phyloP scores from a whole-genome alignment of 1,140 invertebrate species.

The Stratiolaelaps scimitus region DNA sequence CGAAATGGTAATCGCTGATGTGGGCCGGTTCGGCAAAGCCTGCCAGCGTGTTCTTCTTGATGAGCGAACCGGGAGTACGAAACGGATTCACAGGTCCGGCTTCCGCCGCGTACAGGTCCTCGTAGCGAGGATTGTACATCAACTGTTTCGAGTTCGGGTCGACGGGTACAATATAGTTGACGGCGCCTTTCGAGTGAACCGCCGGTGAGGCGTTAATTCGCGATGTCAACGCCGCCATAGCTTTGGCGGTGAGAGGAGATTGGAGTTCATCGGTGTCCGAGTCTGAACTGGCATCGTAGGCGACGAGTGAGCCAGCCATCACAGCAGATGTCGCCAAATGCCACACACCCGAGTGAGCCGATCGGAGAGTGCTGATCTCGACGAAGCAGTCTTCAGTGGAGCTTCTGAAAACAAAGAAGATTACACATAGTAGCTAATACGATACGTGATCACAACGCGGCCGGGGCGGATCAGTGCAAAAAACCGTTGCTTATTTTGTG shows the following conservation, averaged over 20 bases:
- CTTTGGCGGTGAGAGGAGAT: not conserved
- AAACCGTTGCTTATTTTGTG: no score
- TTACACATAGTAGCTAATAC: no score
- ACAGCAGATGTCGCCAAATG: no score
- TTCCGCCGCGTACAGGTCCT: slow-evolving; percentile 83
- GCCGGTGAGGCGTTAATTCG: slow-evolving; percentile 62
- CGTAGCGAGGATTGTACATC: slow-evolving; percentile 81
- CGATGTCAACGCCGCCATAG: slow-evolving; percentile 41
- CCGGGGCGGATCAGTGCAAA: no score
- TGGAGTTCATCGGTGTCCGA: not conserved
- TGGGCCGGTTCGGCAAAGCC: slow-evolving; percentile 90
- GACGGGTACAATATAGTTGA: slow-evolving; percentile 44
- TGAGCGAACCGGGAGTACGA: slow-evolving; percentile 48
- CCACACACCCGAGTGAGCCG: no score
- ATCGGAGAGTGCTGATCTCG: no score
- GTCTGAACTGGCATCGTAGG: slow-evolving; percentile 7
- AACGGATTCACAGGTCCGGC: slow-evolving; percentile 82
- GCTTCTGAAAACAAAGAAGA: no score
- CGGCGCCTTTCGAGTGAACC: slow-evolving; percentile 51
- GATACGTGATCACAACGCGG: no score
- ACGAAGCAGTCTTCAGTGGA: no score
- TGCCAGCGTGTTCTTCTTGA: slow-evolving; percentile 71
- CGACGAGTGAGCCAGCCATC: not conserved
- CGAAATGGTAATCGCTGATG: slow-evolving; percentile 94
- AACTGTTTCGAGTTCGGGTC: slow-evolving; percentile 66